Conservation (phyloP, 1,140 invertebrate species). For the Hylaeus anthracinus region DNA sequence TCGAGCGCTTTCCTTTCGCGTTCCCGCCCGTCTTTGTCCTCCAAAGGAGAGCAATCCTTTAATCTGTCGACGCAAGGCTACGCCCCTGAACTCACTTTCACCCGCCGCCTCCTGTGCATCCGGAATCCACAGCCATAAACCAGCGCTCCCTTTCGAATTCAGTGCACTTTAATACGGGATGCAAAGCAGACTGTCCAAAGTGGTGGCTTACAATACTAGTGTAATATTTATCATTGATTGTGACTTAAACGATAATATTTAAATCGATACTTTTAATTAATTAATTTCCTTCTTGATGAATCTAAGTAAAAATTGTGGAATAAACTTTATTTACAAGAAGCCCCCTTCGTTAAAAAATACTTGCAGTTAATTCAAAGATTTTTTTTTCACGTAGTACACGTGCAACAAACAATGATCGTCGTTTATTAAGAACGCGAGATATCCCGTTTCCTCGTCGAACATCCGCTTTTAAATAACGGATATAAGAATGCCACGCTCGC, state of each 20-base stretch:
- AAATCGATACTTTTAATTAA: too few relatives aligned
- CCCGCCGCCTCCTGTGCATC: conserved; percentile 56
- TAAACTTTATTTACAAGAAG: too few relatives aligned
- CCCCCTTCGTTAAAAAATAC: too few relatives aligned
- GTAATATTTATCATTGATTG: background rate
- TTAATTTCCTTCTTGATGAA: too few relatives aligned
- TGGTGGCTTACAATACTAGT: background rate
- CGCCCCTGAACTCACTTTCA: conserved; percentile 72
- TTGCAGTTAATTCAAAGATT: too few relatives aligned
- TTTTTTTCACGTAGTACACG: background rate
- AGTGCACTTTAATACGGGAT: background rate
- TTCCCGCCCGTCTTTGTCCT: background rate
- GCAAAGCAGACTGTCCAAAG: background rate
- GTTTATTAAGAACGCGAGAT: conserved; percentile 16
- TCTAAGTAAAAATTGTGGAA: too few relatives aligned
- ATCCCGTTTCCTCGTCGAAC: conserved; percentile 10
- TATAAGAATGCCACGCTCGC: conserved; percentile 46
- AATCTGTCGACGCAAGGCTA: conserved; percentile 10
- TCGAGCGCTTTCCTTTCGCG: background rate
- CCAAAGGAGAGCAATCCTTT: conserved; percentile 9
- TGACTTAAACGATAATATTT: too few relatives aligned
- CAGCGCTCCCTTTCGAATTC: background rate
- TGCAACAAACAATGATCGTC: background rate
- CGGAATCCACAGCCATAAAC: conserved; percentile 38
- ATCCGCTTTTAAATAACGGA: conserved; percentile 47